Conservation (phyloP, 2,888 invertebrate species). For the Cephonodes hylas region DNA sequence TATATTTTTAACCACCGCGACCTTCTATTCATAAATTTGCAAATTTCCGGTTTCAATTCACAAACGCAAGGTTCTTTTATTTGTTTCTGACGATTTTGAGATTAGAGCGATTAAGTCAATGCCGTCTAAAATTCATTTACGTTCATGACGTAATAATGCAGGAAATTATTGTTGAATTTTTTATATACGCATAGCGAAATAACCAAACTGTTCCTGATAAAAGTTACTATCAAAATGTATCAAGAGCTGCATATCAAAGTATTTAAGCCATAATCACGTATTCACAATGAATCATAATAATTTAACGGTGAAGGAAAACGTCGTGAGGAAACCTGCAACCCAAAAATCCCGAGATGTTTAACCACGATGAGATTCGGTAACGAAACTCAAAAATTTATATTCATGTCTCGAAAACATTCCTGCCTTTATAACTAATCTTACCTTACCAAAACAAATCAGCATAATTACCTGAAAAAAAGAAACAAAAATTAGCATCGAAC, state of each 20-base stretch:
- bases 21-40: neutral
- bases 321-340: too few relatives aligned
- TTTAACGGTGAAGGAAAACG: too few relatives aligned
- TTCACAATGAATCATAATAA: too few relatives aligned
- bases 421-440: neutral
- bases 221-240: too few relatives aligned
- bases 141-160: neutral
- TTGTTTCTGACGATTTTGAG: neutral
- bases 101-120: neutral
- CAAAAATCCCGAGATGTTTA: neutral
- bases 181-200: too few relatives aligned
- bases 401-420: slow-evolving; percentile 7
- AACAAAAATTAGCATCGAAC: slow-evolving; percentile 6
- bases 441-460: neutral
- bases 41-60: neutral
- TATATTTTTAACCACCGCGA: neutral
- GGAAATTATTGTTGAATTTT: too few relatives aligned
- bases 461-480: slow-evolving; percentile 11
- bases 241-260: too few relatives aligned
- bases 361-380: neutral
- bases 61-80: neutral
- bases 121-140: neutral
- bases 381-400: neutral
- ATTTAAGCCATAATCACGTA: too few relatives aligned
- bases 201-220: too few relatives aligned